Evolutionary conservation across 2,888 invertebrate genomes (phyloP).

Genomic region (Nycteola revayana): DNA sequence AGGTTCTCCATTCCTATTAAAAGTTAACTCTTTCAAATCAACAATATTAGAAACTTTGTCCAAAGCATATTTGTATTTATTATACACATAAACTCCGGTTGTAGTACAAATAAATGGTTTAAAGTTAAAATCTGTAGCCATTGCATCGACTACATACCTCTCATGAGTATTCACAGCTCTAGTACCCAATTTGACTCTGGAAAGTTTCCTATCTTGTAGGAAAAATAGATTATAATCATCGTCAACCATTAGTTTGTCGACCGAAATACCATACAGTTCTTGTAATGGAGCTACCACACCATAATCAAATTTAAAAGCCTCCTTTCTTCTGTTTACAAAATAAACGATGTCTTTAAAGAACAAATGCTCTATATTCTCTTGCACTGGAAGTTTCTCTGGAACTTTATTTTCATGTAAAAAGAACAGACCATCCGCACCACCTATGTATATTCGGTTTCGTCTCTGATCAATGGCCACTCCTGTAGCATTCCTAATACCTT

Average conservation of each 20-base stretch:
- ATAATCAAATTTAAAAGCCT: conserved; percentile 56
- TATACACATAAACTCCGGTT: conserved; percentile 59
- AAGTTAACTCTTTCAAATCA: conserved; percentile 53
- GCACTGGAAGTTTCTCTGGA: conserved; percentile 53
- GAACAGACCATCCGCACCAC: conserved; percentile 59
- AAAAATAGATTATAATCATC: conserved; percentile 65
- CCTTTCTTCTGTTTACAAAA: conserved; percentile 49
- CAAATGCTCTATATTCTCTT: conserved; percentile 53
- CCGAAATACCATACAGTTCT: conserved; percentile 45
- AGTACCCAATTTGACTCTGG: conserved; percentile 56
- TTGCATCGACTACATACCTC: conserved; percentile 39
- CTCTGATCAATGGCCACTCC: conserved; percentile 57
- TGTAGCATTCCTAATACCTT: conserved; percentile 62
- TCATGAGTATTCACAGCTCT: conserved; percentile 57
- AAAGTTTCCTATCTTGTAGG: conserved; percentile 45
- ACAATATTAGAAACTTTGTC: conserved; percentile 55
- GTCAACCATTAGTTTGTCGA: conserved; percentile 57
- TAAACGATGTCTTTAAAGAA: conserved; percentile 59
- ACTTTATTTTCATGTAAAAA: conserved; percentile 51
- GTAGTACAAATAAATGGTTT: conserved; percentile 52
- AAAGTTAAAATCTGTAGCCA: conserved; percentile 49
- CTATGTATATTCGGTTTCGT: conserved; percentile 57
- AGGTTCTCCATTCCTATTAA: conserved; percentile 54
- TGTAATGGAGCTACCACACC: conserved; percentile 44
- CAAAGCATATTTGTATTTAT: conserved; percentile 65